phyloP scores from a whole-genome alignment of 1,140 invertebrate species.

The Maconellicoccus hirsutus region DNA sequence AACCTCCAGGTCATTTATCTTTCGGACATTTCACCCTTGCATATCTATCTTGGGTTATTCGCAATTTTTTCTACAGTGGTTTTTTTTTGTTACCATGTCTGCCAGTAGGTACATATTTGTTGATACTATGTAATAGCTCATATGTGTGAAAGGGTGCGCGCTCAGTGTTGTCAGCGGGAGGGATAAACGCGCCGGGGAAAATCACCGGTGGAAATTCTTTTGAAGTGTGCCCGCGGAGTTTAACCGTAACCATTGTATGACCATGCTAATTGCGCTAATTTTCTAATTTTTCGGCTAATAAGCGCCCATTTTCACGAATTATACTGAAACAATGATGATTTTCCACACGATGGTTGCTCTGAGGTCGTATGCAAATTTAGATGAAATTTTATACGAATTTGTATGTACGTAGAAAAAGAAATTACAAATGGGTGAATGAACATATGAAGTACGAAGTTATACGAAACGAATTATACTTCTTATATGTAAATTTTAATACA shows the following conservation, averaged over 20 bases:
- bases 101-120: background rate
- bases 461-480: no score
- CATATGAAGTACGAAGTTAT: no score
- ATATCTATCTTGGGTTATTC: constrained; percentile 10
- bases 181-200: background rate
- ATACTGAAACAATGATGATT: background rate
- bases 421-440: no score
- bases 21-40: constrained; percentile 18
- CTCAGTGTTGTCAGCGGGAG: background rate
- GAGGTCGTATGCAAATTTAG: background rate
- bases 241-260: background rate
- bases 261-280: background rate
- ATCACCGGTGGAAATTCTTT: background rate
- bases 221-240: background rate
- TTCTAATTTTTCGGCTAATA: background rate
- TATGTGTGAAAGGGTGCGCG: background rate
- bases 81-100: background rate
- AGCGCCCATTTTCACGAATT: background rate
- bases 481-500: no score
- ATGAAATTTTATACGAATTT: background rate
- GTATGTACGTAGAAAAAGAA: no score
- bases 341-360: background rate
- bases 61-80: background rate
- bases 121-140: background rate
- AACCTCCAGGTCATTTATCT: constrained; percentile 15